Conservation (phyloP, 2,888 invertebrate genomes). For the Thereva unica region DNA sequence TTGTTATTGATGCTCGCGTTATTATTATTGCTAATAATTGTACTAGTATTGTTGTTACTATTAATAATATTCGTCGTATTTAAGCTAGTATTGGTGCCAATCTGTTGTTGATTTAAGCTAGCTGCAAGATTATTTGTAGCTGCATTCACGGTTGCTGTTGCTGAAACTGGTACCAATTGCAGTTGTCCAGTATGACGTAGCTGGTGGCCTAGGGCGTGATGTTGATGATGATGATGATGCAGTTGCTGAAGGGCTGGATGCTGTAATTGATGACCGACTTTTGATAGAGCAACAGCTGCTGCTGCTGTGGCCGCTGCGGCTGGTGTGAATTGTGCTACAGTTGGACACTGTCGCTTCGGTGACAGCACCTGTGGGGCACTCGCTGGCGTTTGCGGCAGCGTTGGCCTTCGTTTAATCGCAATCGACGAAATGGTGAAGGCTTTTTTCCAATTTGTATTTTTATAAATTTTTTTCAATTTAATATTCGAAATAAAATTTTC, state of each 20-base stretch:
- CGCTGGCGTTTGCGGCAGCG: slow-evolving; percentile 61
- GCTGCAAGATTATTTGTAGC: slow-evolving; percentile 49
- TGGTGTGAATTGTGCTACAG: slow-evolving; percentile 51
- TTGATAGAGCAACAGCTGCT: slow-evolving; percentile 54
- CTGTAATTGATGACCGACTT: slow-evolving; percentile 42
- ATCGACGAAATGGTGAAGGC: slow-evolving; percentile 61
- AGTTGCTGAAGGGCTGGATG: slow-evolving; percentile 42
- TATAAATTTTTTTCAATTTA: background rate
- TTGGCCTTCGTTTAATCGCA: slow-evolving; percentile 61
- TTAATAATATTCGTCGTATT: slow-evolving; percentile 45
- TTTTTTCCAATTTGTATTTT: slow-evolving; percentile 49
- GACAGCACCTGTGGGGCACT: slow-evolving; percentile 61
- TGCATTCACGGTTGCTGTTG: slow-evolving; percentile 46
- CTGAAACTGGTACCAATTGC: slow-evolving; percentile 44
- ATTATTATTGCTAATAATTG: background rate
- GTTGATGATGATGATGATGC: slow-evolving; percentile 25
- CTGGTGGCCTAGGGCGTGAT: slow-evolving; percentile 48
- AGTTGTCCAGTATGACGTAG: slow-evolving; percentile 43
- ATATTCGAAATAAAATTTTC: background rate
- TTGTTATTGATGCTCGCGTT: slow-evolving; percentile 30
- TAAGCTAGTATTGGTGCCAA: slow-evolving; percentile 39
- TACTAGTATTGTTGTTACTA: slow-evolving; percentile 38
- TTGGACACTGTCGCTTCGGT: slow-evolving; percentile 60
- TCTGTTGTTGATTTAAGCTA: slow-evolving; percentile 46
- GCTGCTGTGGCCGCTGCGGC: slow-evolving; percentile 57